phyloP scores from a whole-genome alignment of 2,797 vertebrate genomes.

The Ibycter americanus region DNA sequence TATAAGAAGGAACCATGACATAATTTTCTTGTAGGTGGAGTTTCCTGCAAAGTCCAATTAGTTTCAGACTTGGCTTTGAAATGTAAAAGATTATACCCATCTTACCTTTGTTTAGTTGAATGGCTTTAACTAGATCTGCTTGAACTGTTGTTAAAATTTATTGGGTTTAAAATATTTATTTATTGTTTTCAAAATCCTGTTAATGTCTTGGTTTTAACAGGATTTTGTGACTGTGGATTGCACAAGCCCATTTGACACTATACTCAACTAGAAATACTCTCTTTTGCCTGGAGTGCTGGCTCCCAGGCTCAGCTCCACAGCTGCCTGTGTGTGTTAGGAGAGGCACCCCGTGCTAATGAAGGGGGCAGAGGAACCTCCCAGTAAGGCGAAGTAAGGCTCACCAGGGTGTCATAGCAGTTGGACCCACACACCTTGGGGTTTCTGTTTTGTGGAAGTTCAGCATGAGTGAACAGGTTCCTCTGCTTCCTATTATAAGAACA shows the following conservation, averaged over 20 bases:
- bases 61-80: background rate
- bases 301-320: background rate
- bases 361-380: background rate
- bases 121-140: background rate
- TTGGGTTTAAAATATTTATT: background rate
- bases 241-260: background rate
- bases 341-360: background rate
- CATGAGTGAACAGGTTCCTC: background rate
- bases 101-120: slow-evolving; percentile 18
- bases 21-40: background rate
- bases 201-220: background rate
- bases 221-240: background rate
- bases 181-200: slow-evolving; percentile 15
- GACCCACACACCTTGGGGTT: background rate
- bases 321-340: background rate
- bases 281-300: background rate
- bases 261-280: background rate
- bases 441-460: background rate
- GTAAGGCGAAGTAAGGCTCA: background rate
- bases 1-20: background rate
- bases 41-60: background rate
- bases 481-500: background rate
- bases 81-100: background rate
- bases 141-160: slow-evolving; percentile 4
- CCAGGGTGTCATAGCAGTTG: background rate